Conservation (phyloP, 2,888 invertebrate species). For the Lycophotia porphyrea region DNA sequence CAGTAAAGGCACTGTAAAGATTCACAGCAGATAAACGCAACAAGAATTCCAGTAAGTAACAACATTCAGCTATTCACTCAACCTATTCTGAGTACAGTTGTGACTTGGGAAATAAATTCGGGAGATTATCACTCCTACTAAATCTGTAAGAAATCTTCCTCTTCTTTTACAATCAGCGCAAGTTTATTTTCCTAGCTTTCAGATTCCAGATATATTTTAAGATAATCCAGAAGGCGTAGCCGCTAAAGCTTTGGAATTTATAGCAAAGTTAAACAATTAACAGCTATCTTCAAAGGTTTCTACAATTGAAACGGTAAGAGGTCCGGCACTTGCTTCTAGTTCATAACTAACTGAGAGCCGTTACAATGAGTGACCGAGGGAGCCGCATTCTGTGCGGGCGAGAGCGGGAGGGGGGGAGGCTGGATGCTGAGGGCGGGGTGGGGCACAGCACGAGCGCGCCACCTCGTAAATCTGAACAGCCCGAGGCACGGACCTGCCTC, state of each 20-base stretch:
- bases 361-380: constrained; percentile 80
- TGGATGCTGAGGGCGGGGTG: constrained; percentile 69
- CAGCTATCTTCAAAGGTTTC: constrained; percentile 71
- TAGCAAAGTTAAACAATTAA: constrained; percentile 72
- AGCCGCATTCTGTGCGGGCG: constrained; percentile 72
- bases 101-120: constrained; percentile 63
- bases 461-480: constrained; percentile 84
- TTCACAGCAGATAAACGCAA: constrained; percentile 48
- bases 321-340: constrained; percentile 71
- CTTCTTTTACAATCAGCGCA: constrained; percentile 60
- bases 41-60: constrained; percentile 54
- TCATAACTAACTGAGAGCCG: constrained; percentile 81
- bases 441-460: constrained; percentile 80
- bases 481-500: constrained; percentile 75
- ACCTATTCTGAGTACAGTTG: constrained; percentile 52
- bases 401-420: constrained; percentile 57
- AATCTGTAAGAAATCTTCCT: constrained; percentile 62
- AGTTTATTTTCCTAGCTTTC: constrained; percentile 56
- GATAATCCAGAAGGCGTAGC: constrained; percentile 58
- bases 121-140: constrained; percentile 60
- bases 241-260: constrained; percentile 56
- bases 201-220: constrained; percentile 54
- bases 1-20: constrained; percentile 47
- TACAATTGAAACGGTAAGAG: constrained; percentile 77
- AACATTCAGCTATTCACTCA: constrained; percentile 48